These are phyloP conservation scores for Mythimna ferrago DNA, from an alignment of 2,888 invertebrate species.

Conservation along the genomic window DNA sequence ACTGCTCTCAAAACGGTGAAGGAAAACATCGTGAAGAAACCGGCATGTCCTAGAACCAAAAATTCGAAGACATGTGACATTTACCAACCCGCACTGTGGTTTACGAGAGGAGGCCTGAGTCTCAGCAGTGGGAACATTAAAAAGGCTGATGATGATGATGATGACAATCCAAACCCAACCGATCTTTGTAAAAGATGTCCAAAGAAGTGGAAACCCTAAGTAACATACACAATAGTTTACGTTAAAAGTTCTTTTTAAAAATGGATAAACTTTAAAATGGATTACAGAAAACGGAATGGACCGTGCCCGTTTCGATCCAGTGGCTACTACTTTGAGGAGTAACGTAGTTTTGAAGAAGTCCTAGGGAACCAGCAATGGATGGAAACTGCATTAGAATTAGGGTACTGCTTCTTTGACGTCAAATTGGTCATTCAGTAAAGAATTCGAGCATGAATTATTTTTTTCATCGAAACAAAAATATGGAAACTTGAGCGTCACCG, in stretches of 20 bases:
- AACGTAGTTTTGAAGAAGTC: slow-evolving; percentile 21
- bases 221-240: slow-evolving; percentile 17
- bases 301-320: slow-evolving; percentile 18
- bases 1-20: too few species aligned
- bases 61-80: too few species aligned
- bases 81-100: too few species aligned
- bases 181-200: background rate
- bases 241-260: slow-evolving; percentile 49
- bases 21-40: too few species aligned
- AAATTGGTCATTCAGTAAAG: background rate
- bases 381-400: background rate
- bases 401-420: background rate
- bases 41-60: too few species aligned
- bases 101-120: too few species aligned
- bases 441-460: background rate
- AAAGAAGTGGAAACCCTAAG: background rate
- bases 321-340: slow-evolving; percentile 34
- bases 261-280: slow-evolving; percentile 56
- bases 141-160: too few species aligned
- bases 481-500: too few species aligned
- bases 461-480: background rate
- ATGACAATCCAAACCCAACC: background rate
- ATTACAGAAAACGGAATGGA: slow-evolving; percentile 44
- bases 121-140: too few species aligned
- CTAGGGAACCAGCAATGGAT: slow-evolving; percentile 1